Base-by-base conservation (phyloP, 37 sponge, comb jelly and placozoan species). In the Diacarnus erythraeanus region DNA sequence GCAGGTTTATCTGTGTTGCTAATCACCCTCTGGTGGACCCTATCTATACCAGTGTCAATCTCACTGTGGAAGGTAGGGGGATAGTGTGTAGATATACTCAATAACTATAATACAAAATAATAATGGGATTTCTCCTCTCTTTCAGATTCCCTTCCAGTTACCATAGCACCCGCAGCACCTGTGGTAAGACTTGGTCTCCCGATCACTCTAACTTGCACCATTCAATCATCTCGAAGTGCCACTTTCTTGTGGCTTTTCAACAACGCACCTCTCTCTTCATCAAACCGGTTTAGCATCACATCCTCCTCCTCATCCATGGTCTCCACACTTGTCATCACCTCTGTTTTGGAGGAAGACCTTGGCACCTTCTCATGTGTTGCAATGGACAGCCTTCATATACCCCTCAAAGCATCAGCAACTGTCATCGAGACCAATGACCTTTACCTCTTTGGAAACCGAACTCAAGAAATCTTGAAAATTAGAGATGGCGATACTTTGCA, bases 291-390 rank as follows among this genome's bases (percentile, higher is more conserved):
- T 23, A 3, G 54, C 36, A 30, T 3, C 77, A 75, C 38, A 4
- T 17, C 15, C 34, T 41, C 64, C 41, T 38, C 33, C 77, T 33
- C 77, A 18, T 6, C 22, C 22, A 27, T 42, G 26, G 8, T 22
- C 61, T 21, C 63, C 63, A 61, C 63, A 26, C 63, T 76, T 27
- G 38, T 8, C 54, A 38, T 75, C 42, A 68, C 33, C 4, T 0
- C 1, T 25, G 22, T 76, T 37, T 33, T 21, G 39, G 26, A 29
- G 26, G 1, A 2, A 12, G 77, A 87, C 64, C 38, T 59, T 3
- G 83, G 83, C 2, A 38, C n/a, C 35, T 63, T 79, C 57, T 54
- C 42, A 51, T 88, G 89, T 36, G 29, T 15, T 1, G 84, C 70
- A 1, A 38, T 0, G 0, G 38, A 67, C 39, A 23, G 38, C 0